Evolutionary conservation across 2,888 invertebrate species (phyloP).

Genomic region (Atethmia centrago): DNA sequence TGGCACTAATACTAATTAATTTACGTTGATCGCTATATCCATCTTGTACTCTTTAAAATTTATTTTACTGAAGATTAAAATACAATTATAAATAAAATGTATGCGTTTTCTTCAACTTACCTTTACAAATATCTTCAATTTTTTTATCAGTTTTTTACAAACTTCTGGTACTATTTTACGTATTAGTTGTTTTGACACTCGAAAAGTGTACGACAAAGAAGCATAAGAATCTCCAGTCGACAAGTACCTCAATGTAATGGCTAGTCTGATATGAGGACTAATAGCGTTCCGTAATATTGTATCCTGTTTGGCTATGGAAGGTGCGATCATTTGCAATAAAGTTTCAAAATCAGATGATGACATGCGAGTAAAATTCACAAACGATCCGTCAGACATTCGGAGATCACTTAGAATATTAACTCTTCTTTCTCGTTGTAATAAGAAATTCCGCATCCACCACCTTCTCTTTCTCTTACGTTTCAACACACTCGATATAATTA

Average conservation of each 20-base stretch:
- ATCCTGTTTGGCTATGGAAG: slow-evolving; percentile 62
- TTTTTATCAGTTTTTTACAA: slow-evolving; percentile 60
- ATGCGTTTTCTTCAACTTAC: slow-evolving; percentile 40
- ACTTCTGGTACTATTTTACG: slow-evolving; percentile 60
- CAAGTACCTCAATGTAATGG: slow-evolving; percentile 59
- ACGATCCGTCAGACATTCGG: too few relatives aligned
- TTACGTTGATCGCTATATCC: slow-evolving; percentile 40
- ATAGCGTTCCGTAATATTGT: slow-evolving; percentile 61
- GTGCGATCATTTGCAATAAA: slow-evolving; percentile 53
- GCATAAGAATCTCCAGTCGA: slow-evolving; percentile 60
- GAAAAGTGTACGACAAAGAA: slow-evolving; percentile 61
- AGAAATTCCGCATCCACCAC: too few relatives aligned
- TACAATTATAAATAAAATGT: slow-evolving; percentile 40
- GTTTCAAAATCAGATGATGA: too few relatives aligned
- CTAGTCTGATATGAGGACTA: slow-evolving; percentile 53
- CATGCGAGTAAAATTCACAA: too few relatives aligned
- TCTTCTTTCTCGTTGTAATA: too few relatives aligned
- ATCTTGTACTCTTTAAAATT: slow-evolving; percentile 39
- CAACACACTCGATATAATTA: too few relatives aligned
- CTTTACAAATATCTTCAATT: slow-evolving; percentile 57
- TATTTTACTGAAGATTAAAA: slow-evolving; percentile 39
- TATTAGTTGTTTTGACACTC: slow-evolving; percentile 63
- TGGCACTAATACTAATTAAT: slow-evolving; percentile 48
- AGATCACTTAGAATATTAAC: too few relatives aligned
- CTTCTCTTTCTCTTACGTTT: too few relatives aligned